These are phyloP conservation scores for Drosophila cognata DNA, from an alignment of 2,888 invertebrate genomes.

Conservation along the genomic window DNA sequence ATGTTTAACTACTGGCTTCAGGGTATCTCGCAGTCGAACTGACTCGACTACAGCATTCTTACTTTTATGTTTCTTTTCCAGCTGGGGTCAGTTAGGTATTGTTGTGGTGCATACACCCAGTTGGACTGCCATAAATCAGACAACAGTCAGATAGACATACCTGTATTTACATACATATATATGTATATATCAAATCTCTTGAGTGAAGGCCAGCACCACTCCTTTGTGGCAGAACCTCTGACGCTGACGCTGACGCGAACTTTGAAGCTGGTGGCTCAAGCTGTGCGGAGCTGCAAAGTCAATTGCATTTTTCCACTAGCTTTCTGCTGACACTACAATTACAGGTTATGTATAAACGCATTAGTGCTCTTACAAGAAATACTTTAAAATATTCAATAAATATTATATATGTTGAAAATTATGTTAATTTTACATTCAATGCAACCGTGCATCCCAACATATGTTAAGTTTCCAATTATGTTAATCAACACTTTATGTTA, in stretches of 20 bases:
- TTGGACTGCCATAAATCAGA: constrained; percentile 45
- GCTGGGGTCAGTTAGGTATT: constrained; percentile 26
- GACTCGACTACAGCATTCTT: not conserved
- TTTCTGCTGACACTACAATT: not conserved
- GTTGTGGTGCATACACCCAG: constrained; percentile 36
- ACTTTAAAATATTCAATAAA: not conserved
- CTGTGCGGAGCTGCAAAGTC: constrained; percentile 27
- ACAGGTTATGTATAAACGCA: not conserved
- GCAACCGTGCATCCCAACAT: no score
- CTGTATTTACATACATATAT: constrained; percentile 3
- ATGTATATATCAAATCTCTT: constrained; percentile 50
- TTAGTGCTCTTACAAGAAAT: constrained; percentile 35
- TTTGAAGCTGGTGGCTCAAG: constrained; percentile 47
- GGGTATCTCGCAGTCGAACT: not conserved
- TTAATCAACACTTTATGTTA: no score
- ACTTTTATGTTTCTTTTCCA: constrained; percentile 1
- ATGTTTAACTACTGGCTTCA: not conserved
- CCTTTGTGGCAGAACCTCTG: constrained; percentile 36
- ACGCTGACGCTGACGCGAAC: constrained; percentile 5
- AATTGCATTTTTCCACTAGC: constrained; percentile 35
- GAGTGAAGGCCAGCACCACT: constrained; percentile 66
- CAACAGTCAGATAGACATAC: constrained; percentile 4
- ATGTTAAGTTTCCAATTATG: no score
- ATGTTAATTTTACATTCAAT: no score
- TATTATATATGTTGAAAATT: not conserved